Conservation (phyloP, 2,888 invertebrate genomes). For the Cephus rjabovi region DNA sequence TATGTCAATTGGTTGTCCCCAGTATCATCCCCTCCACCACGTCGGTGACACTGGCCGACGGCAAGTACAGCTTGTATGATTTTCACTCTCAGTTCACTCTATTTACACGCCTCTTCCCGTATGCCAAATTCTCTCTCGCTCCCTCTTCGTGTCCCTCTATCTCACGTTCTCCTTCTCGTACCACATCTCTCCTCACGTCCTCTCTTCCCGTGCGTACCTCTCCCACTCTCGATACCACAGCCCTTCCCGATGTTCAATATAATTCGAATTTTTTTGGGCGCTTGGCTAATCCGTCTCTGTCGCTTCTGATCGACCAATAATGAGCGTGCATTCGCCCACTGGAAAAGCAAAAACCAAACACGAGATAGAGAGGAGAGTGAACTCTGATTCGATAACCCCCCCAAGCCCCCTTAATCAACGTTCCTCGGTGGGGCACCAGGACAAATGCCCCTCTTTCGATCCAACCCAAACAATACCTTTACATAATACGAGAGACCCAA, state of each 20-base stretch:
- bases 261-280: constrained; percentile 26
- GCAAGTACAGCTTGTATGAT: background rate
- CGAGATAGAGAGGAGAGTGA: constrained; percentile 12
- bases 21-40: background rate
- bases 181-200: background rate
- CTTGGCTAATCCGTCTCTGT: constrained; percentile 25
- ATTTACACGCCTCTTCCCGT: background rate
- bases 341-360: background rate
- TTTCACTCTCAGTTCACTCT: constrained; percentile 7
- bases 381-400: background rate
- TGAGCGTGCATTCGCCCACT: constrained; percentile 7
- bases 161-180: background rate
- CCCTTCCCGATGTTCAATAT: constrained; percentile 23
- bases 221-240: background rate
- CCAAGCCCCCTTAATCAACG: background rate
- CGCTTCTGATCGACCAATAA: constrained; percentile 25
- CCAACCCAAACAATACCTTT: background rate
- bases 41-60: background rate
- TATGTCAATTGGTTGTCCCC: background rate
- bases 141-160: background rate
- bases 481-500: background rate
- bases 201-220: background rate
- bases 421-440: background rate
- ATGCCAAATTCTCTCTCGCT: background rate
- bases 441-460: background rate